These are phyloP conservation scores for Ferrisia virgata DNA, from an alignment of 2,888 invertebrate genomes.

Conservation along the genomic window DNA sequence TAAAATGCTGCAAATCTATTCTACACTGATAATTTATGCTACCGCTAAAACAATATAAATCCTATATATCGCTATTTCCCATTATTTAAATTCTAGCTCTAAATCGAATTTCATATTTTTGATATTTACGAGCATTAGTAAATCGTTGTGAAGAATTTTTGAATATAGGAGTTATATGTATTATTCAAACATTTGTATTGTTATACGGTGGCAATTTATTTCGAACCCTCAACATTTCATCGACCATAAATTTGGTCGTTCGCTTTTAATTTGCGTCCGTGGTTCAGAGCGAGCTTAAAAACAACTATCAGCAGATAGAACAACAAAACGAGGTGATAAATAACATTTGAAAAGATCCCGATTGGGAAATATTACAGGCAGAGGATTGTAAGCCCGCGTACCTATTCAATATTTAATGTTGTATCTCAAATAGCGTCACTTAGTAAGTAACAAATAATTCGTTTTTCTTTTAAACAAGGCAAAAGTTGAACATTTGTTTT, in stretches of 20 bases:
- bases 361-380: neutral
- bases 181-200: conserved; percentile 9
- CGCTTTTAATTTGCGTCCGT: conserved; percentile 8
- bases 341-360: conserved; percentile 3
- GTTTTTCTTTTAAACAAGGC: neutral
- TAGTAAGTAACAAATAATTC: neutral
- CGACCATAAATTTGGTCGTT: neutral
- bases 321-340: neutral
- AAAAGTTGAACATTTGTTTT: neutral
- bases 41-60: neutral
- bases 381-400: neutral
- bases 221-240: conserved; percentile 14
- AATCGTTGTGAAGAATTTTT: conserved; percentile 14
- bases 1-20: neutral
- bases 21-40: neutral
- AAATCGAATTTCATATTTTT: conserved; percentile 14
- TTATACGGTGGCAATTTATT: conserved; percentile 12
- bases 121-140: conserved; percentile 9
- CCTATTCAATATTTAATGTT: neutral
- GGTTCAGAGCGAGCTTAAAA: neutral
- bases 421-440: neutral
- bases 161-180: neutral
- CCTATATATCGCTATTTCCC: neutral
- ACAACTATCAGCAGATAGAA: neutral
- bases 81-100: neutral